These are phyloP conservation scores for Megaceryle torquata DNA, from an alignment of 2,113 vertebrate genomes.

Conservation along the genomic window DNA sequence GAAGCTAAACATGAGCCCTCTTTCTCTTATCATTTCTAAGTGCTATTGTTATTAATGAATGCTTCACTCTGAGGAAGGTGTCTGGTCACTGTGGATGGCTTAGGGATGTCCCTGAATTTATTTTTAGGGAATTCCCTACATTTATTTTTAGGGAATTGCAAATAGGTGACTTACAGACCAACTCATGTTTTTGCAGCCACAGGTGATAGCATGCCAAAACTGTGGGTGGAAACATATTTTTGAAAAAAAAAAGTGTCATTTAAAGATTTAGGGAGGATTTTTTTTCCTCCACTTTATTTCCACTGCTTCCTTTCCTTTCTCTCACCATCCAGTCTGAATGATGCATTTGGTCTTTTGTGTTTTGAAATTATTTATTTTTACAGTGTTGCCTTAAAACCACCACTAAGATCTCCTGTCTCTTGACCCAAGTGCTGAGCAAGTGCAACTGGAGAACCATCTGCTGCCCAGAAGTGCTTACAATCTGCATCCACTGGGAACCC, in stretches of 20 bases:
- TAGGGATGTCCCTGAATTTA: neutral
- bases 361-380: neutral
- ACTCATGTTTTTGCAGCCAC: neutral
- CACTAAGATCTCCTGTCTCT: neutral
- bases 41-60: neutral
- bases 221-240: neutral
- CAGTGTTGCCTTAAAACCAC: neutral
- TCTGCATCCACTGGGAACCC: neutral
- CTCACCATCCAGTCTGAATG: neutral
- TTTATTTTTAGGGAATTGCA: conserved; percentile 14
- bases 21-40: neutral
- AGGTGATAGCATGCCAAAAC: conserved; percentile 15
- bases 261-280: neutral
- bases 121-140: neutral
- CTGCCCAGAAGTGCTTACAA: neutral
- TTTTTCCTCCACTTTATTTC: neutral
- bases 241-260: neutral
- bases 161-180: neutral
- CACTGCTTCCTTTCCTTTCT: neutral
- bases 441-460: neutral
- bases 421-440: neutral
- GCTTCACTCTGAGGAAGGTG: neutral
- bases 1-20: neutral
- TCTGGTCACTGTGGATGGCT: neutral
- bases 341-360: neutral